Evolutionary conservation across 2,888 invertebrate genomes (phyloP).

Genomic region (Listrodromus nycthemerus): DNA sequence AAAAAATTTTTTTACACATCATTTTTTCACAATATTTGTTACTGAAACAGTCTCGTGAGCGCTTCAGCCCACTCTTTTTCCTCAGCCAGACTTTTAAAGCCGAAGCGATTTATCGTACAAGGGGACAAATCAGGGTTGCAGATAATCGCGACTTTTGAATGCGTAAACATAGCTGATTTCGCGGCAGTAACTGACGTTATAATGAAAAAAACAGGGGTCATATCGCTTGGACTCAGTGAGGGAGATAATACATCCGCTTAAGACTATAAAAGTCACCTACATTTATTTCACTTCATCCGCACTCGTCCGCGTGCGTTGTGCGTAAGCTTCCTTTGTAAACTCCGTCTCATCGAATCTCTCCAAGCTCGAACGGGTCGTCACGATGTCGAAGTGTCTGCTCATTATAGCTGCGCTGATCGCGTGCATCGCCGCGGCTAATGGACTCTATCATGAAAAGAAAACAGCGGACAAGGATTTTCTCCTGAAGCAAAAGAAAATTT

Average conservation of each 20-base stretch:
- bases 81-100: slow-evolving; percentile 23
- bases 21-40: neutral
- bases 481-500: slow-evolving; percentile 78
- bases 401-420: slow-evolving; percentile 75
- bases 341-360: neutral
- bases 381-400: slow-evolving; percentile 71
- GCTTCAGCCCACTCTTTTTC: neutral
- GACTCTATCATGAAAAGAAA: slow-evolving; percentile 69
- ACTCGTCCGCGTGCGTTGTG: slow-evolving; percentile 27
- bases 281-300: neutral
- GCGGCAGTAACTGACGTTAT: neutral
- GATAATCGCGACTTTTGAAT: neutral
- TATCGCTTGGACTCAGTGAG: slow-evolving; percentile 44
- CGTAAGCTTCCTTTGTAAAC: neutral
- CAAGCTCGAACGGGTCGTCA: slow-evolving; percentile 7
- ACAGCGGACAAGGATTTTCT: slow-evolving; percentile 78
- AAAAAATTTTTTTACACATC: neutral
- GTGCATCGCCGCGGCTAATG: slow-evolving; percentile 67
- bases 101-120: slow-evolving; percentile 30
- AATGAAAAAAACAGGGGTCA: slow-evolving; percentile 30
- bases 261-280: slow-evolving; percentile 54
- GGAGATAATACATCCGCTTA: slow-evolving; percentile 36
- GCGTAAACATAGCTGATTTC: slow-evolving; percentile 34
- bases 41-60: neutral
- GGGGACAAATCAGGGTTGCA: neutral